phyloP scores from a whole-genome alignment of 2,113 vertebrate genomes.

The Smithornis capensis region DNA sequence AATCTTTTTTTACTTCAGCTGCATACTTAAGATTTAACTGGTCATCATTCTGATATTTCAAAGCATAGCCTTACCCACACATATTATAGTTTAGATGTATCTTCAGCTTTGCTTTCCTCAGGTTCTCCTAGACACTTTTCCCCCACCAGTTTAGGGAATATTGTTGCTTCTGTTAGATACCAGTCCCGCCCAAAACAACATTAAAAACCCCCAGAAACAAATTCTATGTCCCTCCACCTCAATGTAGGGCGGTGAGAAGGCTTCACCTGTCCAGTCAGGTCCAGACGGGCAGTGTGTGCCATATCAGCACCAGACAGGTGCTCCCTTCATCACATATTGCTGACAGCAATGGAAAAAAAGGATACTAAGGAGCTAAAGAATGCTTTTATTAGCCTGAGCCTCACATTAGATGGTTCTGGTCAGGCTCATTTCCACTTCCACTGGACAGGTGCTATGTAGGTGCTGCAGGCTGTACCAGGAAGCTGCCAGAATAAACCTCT shows the following conservation, averaged over 20 bases:
- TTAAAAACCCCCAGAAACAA: too few relatives aligned
- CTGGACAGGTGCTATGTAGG: background rate
- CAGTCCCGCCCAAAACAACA: background rate
- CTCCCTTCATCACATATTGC: background rate
- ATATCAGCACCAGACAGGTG: background rate
- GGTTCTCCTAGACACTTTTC: background rate
- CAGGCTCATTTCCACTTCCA: background rate
- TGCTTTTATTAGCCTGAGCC: background rate
- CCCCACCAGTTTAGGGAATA: background rate
- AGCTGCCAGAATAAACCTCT: background rate
- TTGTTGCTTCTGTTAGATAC: background rate
- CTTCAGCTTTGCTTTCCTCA: background rate
- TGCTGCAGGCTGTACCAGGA: background rate
- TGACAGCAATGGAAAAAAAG: background rate
- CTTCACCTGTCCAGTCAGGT: background rate
- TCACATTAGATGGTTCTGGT: fast-evolving
- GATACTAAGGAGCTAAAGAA: background rate
- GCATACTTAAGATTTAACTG: background rate
- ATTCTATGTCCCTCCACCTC: fast-evolving
- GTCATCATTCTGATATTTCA: background rate
- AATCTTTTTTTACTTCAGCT: background rate
- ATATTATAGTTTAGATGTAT: background rate
- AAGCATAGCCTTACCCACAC: background rate
- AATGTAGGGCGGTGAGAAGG: fast-evolving
- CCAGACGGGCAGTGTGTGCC: background rate